Percentiles rank a stretch among this genome's conserved stretches.
phyloP scores from a whole-genome alignment of 2,888 invertebrate genomes.

The Graphium colonna region DNA sequence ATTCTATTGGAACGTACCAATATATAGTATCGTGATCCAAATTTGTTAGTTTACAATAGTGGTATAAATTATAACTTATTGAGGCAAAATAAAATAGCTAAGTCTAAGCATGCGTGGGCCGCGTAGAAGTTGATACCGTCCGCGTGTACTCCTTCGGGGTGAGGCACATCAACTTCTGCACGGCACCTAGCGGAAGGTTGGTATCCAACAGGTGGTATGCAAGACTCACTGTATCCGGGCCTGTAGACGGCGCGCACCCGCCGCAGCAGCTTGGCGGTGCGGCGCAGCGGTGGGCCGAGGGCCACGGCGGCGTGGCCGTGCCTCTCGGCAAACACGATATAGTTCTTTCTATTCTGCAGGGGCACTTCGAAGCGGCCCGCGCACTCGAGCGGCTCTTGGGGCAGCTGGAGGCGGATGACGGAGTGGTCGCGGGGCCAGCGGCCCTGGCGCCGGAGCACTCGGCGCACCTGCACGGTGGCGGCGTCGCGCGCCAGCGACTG shows the following conservation, averaged over 20 bases:
- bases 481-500: conserved; percentile 65
- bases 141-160: conserved; percentile 36
- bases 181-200: not conserved
- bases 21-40: too few species aligned
- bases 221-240: conserved; percentile 75
- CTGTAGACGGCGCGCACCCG: conserved; percentile 74
- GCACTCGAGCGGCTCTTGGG: conserved; percentile 54
- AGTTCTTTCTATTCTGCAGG: conserved; percentile 63
- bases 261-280: conserved; percentile 63
- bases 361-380: conserved; percentile 72
- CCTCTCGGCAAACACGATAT: conserved; percentile 74
- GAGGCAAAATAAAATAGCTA: too few species aligned
- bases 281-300: conserved; percentile 68
- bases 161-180: conserved; percentile 15
- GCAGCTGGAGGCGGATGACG: conserved; percentile 58
- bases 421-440: conserved; percentile 68
- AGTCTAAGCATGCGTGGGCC: conserved; percentile 32
- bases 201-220: conserved; percentile 38
- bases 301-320: conserved; percentile 69
- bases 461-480: conserved; percentile 66
- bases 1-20: too few species aligned
- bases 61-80: too few species aligned
- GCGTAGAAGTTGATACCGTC: conserved; percentile 47
- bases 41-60: too few species aligned
- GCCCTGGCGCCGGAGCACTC: conserved; percentile 64